Evolutionary conservation across 2,113 vertebrate species (phyloP), one percentile per base, ranked within the genome.

Genomic region (Colinus virginianus): DNA sequence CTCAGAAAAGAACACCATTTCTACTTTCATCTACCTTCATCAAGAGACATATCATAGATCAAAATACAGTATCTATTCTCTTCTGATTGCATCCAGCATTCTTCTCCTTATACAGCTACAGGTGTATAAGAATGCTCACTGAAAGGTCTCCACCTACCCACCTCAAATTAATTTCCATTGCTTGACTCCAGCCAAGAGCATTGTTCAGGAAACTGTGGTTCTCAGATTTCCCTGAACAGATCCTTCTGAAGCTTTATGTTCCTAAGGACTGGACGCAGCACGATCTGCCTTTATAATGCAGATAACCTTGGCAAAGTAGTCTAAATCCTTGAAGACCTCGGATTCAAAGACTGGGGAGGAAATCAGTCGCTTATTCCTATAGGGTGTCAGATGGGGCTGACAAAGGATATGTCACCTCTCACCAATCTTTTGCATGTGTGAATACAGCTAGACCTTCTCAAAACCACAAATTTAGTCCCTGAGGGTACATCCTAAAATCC

Each of bases 391-490:
- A 30, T 14, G 42, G 30, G n/a, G 11, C 18, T 45, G 23, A 38
- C 56, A 74, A 64, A 82, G 17, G 8, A 20, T 67, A 59, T 1
- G 8, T 17, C 62, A 30, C 17, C 20, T 82, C 74, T 87, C 66
- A 38, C 32, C 49, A 14, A 18, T 84, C 28, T 48, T 82, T 63
- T 77, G 8, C 42, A 43, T 1, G 12, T 12, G 5, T 38, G 10
- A 64, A 13, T 40, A 23, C 3, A 63, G 38, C 11, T 2, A 2
- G 15, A 34, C 53, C 40, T 91, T 70, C 58, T 67, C 61, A 77
- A 84, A 82, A 12, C 38, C 40, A 80, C 13, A 83, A 25, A 78
- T 78, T 75, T 93, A 87, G 87, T 36, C 20, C 71, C 36, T 90
- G 88, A 56, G 22, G 56, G 13, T 22, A 7, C 12, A 74, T 28